Conservation (phyloP, 2,113 vertebrate species). For the Gnathonemus echidnorhynchus region DNA sequence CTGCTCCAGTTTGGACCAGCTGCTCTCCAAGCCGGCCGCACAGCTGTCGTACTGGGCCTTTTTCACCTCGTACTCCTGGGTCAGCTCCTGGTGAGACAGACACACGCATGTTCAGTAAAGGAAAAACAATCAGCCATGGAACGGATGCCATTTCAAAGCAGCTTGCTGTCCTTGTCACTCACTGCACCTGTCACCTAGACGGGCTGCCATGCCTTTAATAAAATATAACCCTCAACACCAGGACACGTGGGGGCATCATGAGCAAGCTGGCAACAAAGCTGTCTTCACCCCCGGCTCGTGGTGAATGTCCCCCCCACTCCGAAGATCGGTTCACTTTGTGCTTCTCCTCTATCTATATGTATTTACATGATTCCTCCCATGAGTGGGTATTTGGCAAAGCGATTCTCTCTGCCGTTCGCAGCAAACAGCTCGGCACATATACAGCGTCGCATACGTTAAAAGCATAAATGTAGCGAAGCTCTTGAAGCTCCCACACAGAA, state of each 20-base stretch:
- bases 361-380: neutral
- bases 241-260: neutral
- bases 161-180: neutral
- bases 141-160: neutral
- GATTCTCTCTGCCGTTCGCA: neutral
- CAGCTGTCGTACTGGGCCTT: constrained; percentile 88
- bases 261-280: neutral
- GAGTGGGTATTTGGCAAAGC: neutral
- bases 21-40: constrained; percentile 87
- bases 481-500: neutral
- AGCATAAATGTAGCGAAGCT: neutral
- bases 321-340: neutral
- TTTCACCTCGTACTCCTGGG: constrained; percentile 80
- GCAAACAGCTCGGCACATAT: neutral
- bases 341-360: neutral
- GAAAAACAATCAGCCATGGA: neutral
- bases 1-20: constrained; percentile 85
- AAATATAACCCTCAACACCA: neutral
- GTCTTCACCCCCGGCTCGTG: neutral
- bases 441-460: neutral
- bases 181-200: constrained; percentile 5
- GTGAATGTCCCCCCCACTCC: neutral
- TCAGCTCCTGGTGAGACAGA: constrained; percentile 70
- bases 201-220: neutral
- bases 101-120: constrained; percentile 24